These are phyloP conservation scores for Eristalinus sepulchralis DNA, from an alignment of 2,888 invertebrate species.

Conservation along the genomic window DNA sequence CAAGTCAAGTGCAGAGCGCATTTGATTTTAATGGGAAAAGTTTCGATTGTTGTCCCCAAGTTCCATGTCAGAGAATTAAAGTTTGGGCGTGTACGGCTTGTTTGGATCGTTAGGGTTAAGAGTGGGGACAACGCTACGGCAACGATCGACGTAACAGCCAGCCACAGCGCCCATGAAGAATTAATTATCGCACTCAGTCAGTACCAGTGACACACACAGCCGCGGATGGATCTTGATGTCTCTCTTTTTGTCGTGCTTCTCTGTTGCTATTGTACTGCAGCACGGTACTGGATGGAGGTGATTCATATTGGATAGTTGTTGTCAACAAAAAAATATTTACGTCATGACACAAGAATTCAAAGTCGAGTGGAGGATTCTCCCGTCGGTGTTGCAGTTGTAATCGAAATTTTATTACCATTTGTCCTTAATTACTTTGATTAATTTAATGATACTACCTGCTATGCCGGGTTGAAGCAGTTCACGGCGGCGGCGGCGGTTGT, in stretches of 20 bases:
- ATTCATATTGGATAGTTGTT: conserved; percentile 29
- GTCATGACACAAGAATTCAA: conserved; percentile 12
- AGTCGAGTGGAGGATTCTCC: not conserved
- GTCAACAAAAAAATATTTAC: conserved; percentile 34
- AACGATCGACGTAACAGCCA: conserved; percentile 63
- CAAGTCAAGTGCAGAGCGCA: not conserved
- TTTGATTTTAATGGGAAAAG: not conserved
- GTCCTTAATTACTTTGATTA: not conserved
- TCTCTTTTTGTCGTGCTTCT: conserved; percentile 18
- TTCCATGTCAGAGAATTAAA: conserved; percentile 19
- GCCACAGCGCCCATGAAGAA: conserved; percentile 6
- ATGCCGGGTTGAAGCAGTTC: conserved; percentile 8
- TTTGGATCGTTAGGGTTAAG: conserved; percentile 55
- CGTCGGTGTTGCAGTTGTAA: not conserved
- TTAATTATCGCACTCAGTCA: conserved; percentile 38
- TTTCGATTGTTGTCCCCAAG: not conserved
- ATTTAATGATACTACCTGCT: conserved; percentile 18
- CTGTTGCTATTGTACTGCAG: not conserved
- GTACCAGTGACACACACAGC: not conserved
- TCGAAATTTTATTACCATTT: conserved; percentile 2
- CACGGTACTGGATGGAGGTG: not conserved
- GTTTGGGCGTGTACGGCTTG: conserved; percentile 69
- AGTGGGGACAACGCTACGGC: conserved; percentile 61
- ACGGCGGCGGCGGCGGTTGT: not conserved
- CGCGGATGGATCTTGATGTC: conserved; percentile 26